Base-by-base conservation (phyloP, 2,888 invertebrate species). In the Formica aserva region DNA sequence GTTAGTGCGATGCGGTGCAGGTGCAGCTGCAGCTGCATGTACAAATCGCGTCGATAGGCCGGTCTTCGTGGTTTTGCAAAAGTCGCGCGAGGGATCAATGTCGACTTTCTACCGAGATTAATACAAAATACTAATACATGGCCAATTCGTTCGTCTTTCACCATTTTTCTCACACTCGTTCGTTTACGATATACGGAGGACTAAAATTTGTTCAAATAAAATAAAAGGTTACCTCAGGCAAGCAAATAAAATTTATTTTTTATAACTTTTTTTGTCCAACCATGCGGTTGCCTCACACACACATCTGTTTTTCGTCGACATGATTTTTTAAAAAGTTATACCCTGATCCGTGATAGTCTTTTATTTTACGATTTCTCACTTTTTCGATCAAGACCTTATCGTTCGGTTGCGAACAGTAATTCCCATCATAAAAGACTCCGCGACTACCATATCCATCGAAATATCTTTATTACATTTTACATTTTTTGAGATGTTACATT, bases 71-170 rank as follows among this genome's bases (percentile, higher is more conserved):
- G 8, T n/a, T 62, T 66, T 22, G 67, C 22, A 29, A 63, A 52
- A 55, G 22, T 63, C 18, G 41, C 75, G 32, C 63, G 71, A 45
- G 45, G 72, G 26, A 85, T 85, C 77, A 78, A 85, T 74, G 80
- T 45, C 22, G 41, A 41, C n/a, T 65, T 82, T 82, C 29, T 74
- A 41, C 3, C 66, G 76, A 82, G 83, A 85, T 38, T 38, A 62
- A 38, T 78, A 83, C 60, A 55, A 84, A 85, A 85, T 82, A 83
- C 22, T 69, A 52, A 72, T 76, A 82, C 81, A 85, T 66, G 77
- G 65, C 72, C 66, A 69, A 57, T 84, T 82, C 72, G 82, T 80
- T 82, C 63, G 80, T 52, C 55, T 29, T 77, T 52, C 62, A 77
- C 83, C 72, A 74, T 86, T 81, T 81, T 82, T 63, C 78, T 87